A percentile compares a stretch with the other conserved stretches of the same genome.
These are phyloP conservation scores for Omphaloscelis lunosa DNA, from an alignment of 2,888 invertebrate species.

Conservation along the genomic window DNA sequence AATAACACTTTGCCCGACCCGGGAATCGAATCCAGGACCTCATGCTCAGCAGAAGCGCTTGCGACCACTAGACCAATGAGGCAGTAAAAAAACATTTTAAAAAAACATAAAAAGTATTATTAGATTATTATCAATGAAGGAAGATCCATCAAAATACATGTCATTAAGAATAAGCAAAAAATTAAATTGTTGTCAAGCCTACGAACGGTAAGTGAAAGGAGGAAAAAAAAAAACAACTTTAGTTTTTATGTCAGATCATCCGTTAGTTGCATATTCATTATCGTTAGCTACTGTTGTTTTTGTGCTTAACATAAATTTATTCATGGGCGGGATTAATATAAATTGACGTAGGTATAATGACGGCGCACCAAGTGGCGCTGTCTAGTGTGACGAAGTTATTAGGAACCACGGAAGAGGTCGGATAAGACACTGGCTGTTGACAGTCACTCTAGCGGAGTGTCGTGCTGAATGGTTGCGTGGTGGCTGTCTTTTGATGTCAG, in stretches of 20 bases:
- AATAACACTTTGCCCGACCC: no score
- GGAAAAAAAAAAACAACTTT: neutral
- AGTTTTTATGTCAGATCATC: neutral
- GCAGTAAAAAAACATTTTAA: no score
- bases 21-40: no score
- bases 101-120: neutral
- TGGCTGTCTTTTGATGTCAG: no score
- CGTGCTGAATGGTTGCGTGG: neutral
- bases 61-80: no score
- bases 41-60: no score
- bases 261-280: slow-evolving; percentile 7
- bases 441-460: no score
- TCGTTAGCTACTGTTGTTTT: slow-evolving; percentile 4
- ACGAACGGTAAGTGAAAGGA: slow-evolving; percentile 40
- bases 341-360: neutral
- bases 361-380: neutral
- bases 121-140: neutral
- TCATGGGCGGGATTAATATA: neutral
- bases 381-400: neutral
- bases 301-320: neutral
- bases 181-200: slow-evolving; percentile 8
- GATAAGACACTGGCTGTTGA: neutral
- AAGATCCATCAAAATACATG: neutral
- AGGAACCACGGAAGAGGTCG: neutral
- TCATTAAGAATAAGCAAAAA: slow-evolving; percentile 14